Conservation (phyloP, 2,797 vertebrate genomes). For the Cirrhinus mrigala region DNA sequence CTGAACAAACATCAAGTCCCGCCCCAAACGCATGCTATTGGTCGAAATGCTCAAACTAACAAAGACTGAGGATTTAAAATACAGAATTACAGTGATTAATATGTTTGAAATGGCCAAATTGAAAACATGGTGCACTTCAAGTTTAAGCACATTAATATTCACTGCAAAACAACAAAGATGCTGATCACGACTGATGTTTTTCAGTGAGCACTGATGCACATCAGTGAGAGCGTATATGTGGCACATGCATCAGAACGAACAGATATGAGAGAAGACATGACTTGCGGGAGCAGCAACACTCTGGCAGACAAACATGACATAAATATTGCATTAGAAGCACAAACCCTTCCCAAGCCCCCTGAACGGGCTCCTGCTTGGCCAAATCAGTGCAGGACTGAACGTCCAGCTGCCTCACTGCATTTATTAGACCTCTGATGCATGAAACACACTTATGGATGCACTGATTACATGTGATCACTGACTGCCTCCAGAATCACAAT, state of each 20-base stretch:
- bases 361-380: not conserved
- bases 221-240: not conserved
- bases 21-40: not conserved
- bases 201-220: not conserved
- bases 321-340: constrained; percentile 18
- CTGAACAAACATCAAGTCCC: not conserved
- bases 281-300: not conserved
- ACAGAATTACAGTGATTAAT: not conserved
- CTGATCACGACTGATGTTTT: not conserved
- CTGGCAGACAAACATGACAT: not conserved
- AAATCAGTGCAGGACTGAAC: not conserved
- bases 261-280: not conserved
- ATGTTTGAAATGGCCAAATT: not conserved
- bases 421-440: not conserved
- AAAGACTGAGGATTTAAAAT: not conserved
- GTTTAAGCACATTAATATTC: not conserved
- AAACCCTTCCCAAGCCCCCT: not conserved
- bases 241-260: not conserved
- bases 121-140: not conserved
- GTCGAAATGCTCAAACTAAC: not conserved
- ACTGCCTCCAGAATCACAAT: not conserved
- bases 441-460: not conserved
- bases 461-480: not conserved
- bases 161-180: not conserved
- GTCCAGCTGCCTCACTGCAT: not conserved